Percentiles rank a stretch among this genome's conserved stretches.
These are phyloP conservation scores for Saguinus midas DNA, from an alignment of 2,113 vertebrate genomes.

Conservation along the genomic window DNA sequence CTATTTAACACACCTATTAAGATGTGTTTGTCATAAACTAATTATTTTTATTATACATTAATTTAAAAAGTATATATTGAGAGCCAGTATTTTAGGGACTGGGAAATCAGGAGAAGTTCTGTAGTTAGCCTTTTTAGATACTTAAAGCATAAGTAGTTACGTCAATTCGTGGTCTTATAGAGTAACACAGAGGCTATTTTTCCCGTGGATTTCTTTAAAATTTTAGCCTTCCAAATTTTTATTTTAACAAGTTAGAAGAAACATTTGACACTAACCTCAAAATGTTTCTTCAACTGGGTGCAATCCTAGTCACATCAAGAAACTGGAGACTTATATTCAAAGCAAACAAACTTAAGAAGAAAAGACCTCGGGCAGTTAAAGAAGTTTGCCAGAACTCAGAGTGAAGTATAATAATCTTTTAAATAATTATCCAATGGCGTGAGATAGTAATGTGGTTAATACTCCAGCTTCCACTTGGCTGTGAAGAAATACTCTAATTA, in stretches of 20 bases:
- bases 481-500: neutral
- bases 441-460: neutral
- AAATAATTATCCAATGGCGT: neutral
- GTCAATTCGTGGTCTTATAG: neutral
- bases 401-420: neutral
- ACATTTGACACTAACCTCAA: slow-evolving; percentile 8
- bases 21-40: neutral
- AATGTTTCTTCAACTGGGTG: neutral
- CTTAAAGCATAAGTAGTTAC: neutral
- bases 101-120: neutral
- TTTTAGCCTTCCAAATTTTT: neutral
- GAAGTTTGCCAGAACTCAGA: neutral
- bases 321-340: neutral
- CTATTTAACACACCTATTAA: neutral
- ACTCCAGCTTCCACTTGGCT: neutral
- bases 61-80: neutral
- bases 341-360: neutral
- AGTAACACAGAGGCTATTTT: neutral
- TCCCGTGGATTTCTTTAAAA: neutral
- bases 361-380: neutral
- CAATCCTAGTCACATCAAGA: neutral
- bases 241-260: slow-evolving; percentile 40
- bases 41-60: slow-evolving; percentile 1
- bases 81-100: neutral
- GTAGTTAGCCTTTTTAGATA: neutral